phyloP scores from a whole-genome alignment of 2,113 vertebrate species.

The Neopipo cinnamomea region DNA sequence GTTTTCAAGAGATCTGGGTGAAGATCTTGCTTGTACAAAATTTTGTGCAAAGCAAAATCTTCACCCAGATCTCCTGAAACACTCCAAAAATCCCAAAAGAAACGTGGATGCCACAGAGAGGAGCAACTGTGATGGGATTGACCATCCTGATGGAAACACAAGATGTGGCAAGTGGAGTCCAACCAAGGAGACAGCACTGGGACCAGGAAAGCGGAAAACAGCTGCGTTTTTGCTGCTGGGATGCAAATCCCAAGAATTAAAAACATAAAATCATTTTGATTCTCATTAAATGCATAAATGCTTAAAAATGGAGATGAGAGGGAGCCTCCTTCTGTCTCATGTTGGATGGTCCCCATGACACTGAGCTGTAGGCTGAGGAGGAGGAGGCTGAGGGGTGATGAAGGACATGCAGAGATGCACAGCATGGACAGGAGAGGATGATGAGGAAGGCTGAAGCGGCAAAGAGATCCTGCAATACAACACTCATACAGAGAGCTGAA shows the following conservation, averaged over 20 bases:
- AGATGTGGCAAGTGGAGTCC: rapidly evolving
- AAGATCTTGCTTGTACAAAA: not conserved
- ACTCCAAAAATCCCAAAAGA: not conserved
- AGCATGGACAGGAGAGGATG: not conserved
- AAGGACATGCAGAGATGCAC: not conserved
- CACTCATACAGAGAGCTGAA: not conserved
- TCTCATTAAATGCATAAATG: not conserved
- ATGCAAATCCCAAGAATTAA: not conserved
- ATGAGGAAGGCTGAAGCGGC: not conserved
- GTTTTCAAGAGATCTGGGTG: not conserved
- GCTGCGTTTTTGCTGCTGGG: not conserved
- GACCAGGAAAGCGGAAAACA: not conserved
- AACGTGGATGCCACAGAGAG: not conserved
- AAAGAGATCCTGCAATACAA: not conserved
- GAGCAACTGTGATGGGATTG: rapidly evolving
- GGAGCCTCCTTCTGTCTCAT: not conserved
- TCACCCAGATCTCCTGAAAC: not conserved
- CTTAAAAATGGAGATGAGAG: not conserved
- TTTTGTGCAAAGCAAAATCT: not conserved
- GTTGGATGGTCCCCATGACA: not conserved
- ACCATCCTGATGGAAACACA: not conserved
- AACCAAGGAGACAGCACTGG: rapidly evolving
- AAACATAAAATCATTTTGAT: not conserved
- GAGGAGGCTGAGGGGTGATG: not conserved
- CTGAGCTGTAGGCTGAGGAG: not conserved